Conservation (phyloP, 2,888 invertebrate species). For the Aphodius sticticus region DNA sequence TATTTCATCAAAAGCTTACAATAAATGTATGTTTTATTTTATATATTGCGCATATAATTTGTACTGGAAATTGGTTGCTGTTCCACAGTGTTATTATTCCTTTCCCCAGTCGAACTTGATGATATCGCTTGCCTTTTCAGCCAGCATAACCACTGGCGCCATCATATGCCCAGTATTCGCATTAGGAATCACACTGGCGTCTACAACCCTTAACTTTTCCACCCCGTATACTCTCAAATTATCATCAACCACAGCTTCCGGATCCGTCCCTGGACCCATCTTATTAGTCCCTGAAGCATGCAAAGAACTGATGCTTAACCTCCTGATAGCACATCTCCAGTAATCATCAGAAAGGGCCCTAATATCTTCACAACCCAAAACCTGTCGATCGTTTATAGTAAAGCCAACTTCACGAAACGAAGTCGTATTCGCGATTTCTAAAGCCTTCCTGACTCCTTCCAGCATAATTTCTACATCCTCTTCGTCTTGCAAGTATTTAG, state of each 20-base stretch:
- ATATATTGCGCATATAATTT: no score
- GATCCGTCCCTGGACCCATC: constrained; percentile 72
- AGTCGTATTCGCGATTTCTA: constrained; percentile 57
- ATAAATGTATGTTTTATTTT: no score
- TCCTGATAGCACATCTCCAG: constrained; percentile 61
- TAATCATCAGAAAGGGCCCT: constrained; percentile 61
- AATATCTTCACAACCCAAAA: constrained; percentile 61
- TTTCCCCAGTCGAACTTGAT: constrained; percentile 61
- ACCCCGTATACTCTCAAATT: constrained; percentile 66
- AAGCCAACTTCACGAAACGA: constrained; percentile 57
- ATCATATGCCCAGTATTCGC: constrained; percentile 63
- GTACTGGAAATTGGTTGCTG: no score
- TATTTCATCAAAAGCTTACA: no score
- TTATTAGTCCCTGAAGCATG: constrained; percentile 63
- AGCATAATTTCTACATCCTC: constrained; percentile 61
- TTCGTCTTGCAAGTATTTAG: constrained; percentile 68
- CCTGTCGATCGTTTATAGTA: constrained; percentile 52
- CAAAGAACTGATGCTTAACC: constrained; percentile 48
- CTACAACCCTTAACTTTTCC: constrained; percentile 62
- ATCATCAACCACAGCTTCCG: constrained; percentile 74
- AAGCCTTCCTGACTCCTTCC: constrained; percentile 60
- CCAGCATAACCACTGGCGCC: constrained; percentile 64
- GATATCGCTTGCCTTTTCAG: constrained; percentile 64
- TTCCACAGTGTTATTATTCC: no score
- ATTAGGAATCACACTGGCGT: constrained; percentile 64